Evolutionary conservation across 2,113 vertebrate species (phyloP).

Genomic region (Prinia subflava): DNA sequence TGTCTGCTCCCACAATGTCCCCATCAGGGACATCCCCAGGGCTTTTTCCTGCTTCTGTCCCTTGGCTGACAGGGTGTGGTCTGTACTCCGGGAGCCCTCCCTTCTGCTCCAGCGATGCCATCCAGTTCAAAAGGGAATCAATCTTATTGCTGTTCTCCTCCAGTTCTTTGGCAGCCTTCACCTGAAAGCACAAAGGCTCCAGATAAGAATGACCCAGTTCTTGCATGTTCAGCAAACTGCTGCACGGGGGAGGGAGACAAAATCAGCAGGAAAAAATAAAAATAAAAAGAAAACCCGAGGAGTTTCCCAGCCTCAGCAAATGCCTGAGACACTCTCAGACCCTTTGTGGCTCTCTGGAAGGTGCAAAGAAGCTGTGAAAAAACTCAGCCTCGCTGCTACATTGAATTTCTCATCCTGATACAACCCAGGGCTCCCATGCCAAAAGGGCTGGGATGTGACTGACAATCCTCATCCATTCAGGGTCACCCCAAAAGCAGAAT

Average conservation of each 20-base stretch:
- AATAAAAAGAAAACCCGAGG: not conserved
- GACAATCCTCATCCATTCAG: no score
- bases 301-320: not conserved
- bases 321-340: not conserved
- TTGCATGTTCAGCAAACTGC: not conserved
- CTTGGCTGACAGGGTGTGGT: not conserved
- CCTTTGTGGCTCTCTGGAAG: not conserved
- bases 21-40: conserved; percentile 3
- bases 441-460: not conserved
- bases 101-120: conserved; percentile 59
- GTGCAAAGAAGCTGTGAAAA: not conserved
- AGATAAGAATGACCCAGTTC: not conserved
- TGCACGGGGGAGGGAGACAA: not conserved
- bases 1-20: not conserved
- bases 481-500: not conserved
- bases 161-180: conserved; percentile 87
- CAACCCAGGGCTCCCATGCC: no score
- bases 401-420: not conserved
- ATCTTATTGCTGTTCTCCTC: conserved; percentile 88
- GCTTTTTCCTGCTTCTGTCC: not conserved
- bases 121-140: conserved; percentile 79
- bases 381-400: not conserved
- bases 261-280: not conserved
- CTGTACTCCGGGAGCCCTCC: not conserved
- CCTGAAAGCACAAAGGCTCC: conserved; percentile 69